Evolutionary conservation across 2,797 vertebrate species (phyloP), one percentile per base, ranked within the genome.

Genomic region (Microctenopoma stevenorrisi): DNA sequence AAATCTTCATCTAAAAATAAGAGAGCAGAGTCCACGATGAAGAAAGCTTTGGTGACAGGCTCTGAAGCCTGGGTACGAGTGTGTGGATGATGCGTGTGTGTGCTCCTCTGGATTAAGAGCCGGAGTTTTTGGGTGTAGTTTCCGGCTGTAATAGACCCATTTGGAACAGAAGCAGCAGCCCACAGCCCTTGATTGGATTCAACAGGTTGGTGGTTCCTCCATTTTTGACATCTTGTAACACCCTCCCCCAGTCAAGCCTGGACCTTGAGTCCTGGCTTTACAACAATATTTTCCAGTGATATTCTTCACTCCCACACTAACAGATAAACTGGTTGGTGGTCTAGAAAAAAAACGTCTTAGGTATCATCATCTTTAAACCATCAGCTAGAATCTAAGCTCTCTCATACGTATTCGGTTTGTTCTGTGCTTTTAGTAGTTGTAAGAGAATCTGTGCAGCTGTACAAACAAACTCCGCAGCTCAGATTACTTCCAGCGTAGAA

Each of bases 221-320:
- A 42, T 95, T 95, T 96, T 94, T 95, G 93, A 94, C 93, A 93
- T 95, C 94, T 94, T 93, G 93, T 88, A 50, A 46, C 63, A 1
- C 18, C 63, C 64, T 61, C 30, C 30, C 30, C 30, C 84, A 12
- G 89, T 93, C 88, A 94, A 96, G 96, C 94, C 94, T 68, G 79
- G 95, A 94, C 95, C 94, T 93, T 90, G 94, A 93, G 95, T 95
- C 92, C 89, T 83, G 94, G 95, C 96, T 95, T 95, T 73, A 93
- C 92, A 90, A 93, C 83, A 92, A 96, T 98, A 97, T 98, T 98
- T 99, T 95, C 95, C 94, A 91, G 92, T 96, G 96, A 97, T 99
- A 97, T 97, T 97, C 96, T 95, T 96, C 82, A 89, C 73, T 5
- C 49, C 43, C 35, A 8, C 56, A 64, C 53, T 76, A 68, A 76